Evolutionary conservation across 2,797 vertebrate genomes (phyloP).

Genomic region (Coracias cyanogaster): DNA sequence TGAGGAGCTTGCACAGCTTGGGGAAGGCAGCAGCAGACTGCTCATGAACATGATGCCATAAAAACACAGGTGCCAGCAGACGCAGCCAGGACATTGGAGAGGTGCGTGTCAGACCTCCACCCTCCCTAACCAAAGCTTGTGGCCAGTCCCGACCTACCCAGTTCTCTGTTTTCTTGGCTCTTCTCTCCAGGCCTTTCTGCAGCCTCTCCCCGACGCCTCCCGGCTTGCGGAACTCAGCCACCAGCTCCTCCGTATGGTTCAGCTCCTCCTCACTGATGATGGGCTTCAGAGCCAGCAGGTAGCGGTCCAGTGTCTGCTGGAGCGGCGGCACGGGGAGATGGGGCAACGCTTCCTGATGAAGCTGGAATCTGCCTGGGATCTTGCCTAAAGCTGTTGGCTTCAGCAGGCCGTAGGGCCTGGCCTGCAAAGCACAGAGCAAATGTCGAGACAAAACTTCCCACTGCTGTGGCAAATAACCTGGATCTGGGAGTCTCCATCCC

Average conservation of each 20-base stretch:
- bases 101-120: background rate
- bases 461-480: accelerated
- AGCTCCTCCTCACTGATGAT: conserved; percentile 91
- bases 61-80: background rate
- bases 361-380: conserved; percentile 80
- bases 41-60: background rate
- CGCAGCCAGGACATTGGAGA: background rate
- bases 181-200: conserved; percentile 92
- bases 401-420: conserved; percentile 81
- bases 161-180: conserved; percentile 91
- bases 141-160: conserved; percentile 84
- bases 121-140: background rate
- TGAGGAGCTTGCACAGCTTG: background rate
- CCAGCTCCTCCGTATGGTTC: conserved; percentile 84
- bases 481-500: background rate
- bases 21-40: background rate
- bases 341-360: conserved; percentile 90
- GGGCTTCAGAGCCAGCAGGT: conserved; percentile 89
- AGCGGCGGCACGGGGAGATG: conserved; percentile 89
- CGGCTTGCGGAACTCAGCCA: conserved; percentile 86
- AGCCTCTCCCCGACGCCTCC: conserved; percentile 92
- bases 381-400: conserved; percentile 82
- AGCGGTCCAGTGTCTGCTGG: conserved; percentile 89
- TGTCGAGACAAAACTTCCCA: background rate
- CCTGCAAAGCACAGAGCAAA: conserved; percentile 75